phyloP scores from a whole-genome alignment of 2,113 vertebrate species.

The Nematolebias whitei region DNA sequence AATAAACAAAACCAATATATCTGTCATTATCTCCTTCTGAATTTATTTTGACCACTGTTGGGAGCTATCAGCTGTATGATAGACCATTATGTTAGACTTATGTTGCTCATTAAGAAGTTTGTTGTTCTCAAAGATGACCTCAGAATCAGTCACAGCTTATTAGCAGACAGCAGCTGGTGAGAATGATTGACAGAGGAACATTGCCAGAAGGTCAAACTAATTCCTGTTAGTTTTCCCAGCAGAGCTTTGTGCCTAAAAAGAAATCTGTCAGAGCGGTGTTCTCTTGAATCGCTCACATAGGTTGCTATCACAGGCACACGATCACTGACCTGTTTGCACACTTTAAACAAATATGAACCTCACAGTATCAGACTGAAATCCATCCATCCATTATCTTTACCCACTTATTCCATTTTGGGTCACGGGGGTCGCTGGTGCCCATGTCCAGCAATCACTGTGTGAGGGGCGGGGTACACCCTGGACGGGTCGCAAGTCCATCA shows the following conservation, averaged over 20 bases:
- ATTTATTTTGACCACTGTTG: slow-evolving; percentile 12
- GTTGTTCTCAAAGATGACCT: slow-evolving; percentile 69
- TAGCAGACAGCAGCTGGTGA: slow-evolving; percentile 54
- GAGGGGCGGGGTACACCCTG: too few relatives aligned
- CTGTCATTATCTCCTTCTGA: slow-evolving; percentile 16
- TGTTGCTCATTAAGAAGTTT: slow-evolving; percentile 51
- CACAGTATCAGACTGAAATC: background rate
- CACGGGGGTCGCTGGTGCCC: too few relatives aligned
- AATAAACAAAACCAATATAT: slow-evolving; percentile 21
- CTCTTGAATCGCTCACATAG: slow-evolving; percentile 56
- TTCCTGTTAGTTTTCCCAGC: slow-evolving; percentile 63
- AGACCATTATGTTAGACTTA: slow-evolving; percentile 41
- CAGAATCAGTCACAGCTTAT: slow-evolving; percentile 63
- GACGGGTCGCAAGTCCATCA: too few relatives aligned
- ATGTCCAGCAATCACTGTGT: too few relatives aligned
- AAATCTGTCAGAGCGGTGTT: slow-evolving; percentile 44
- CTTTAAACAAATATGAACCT: slow-evolving; percentile 18
- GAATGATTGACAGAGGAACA: slow-evolving; percentile 71
- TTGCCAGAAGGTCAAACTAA: slow-evolving; percentile 63
- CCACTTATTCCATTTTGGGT: too few relatives aligned
- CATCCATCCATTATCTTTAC: too few relatives aligned
- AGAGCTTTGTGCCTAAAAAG: slow-evolving; percentile 63
- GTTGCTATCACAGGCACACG: slow-evolving; percentile 47
- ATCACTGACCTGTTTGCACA: slow-evolving; percentile 38
- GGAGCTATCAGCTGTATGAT: slow-evolving; percentile 32